A percentile compares a stretch with the other conserved stretches of the same genome.
Evolutionary conservation across 1,140 invertebrate genomes (phyloP).

Genomic region (Diorhabda carinulata): DNA sequence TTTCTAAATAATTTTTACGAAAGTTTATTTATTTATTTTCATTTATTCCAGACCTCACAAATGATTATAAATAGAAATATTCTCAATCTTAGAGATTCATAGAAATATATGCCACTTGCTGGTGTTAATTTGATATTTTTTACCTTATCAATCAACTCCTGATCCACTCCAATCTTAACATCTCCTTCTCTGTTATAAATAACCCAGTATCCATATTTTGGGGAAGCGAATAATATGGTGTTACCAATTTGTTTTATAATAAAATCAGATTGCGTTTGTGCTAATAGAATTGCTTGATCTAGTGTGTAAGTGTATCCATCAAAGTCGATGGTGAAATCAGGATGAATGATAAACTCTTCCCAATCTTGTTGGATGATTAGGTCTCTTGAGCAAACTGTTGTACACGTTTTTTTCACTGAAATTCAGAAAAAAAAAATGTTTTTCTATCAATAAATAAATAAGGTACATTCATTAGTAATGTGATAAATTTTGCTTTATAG

Average conservation of each 20-base stretch:
- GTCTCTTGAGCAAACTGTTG: constrained; percentile 52
- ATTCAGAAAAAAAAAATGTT: constrained; percentile 22
- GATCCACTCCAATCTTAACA: constrained; percentile 66
- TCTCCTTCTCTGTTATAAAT: constrained; percentile 65
- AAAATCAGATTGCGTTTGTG: constrained; percentile 58
- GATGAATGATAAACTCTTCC: constrained; percentile 57
- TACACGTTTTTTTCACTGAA: constrained; percentile 64
- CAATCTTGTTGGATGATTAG: constrained; percentile 57
- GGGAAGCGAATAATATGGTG: constrained; percentile 62
- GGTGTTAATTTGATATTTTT: background rate
- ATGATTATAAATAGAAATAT: no score
- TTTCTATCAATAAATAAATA: background rate
- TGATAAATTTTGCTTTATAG: background rate
- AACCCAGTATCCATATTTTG: constrained; percentile 67
- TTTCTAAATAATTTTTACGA: no score
- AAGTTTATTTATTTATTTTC: no score
- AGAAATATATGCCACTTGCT: no score
- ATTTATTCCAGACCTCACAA: no score
- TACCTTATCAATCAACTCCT: constrained; percentile 52
- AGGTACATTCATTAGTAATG: background rate
- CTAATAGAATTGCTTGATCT: constrained; percentile 54
- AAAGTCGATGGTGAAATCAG: constrained; percentile 63
- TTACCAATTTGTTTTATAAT: constrained; percentile 64
- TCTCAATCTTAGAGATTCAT: no score
- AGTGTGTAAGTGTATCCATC: constrained; percentile 62